These are phyloP conservation scores for Galago senegalensis DNA, from an alignment of 2,797 vertebrate species.

Conservation along the genomic window DNA sequence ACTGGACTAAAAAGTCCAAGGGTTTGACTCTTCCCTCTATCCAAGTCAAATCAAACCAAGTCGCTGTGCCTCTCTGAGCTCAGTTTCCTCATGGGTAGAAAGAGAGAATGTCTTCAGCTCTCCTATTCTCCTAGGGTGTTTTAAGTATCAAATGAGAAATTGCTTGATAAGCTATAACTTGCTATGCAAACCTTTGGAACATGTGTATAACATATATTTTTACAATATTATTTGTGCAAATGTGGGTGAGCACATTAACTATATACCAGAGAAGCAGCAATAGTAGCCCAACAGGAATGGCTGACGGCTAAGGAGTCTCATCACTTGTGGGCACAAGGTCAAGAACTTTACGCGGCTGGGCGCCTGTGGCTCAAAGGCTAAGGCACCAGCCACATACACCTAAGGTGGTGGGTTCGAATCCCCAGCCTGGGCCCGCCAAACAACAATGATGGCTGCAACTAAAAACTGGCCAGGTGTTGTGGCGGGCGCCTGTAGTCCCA, in stretches of 20 bases:
- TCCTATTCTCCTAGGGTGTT: background rate
- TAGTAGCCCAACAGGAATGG: background rate
- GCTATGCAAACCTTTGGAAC: constrained; percentile 4
- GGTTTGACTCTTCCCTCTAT: background rate
- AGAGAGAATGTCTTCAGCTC: background rate
- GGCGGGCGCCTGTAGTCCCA: too few species aligned
- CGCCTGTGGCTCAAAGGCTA: too few species aligned
- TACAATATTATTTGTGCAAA: constrained; percentile 55
- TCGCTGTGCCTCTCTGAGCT: background rate
- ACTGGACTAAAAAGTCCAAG: background rate
- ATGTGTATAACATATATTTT: background rate
- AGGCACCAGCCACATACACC: too few species aligned
- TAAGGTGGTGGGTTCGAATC: too few species aligned
- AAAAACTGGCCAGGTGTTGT: too few species aligned
- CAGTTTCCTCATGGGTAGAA: background rate
- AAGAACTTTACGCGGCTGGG: background rate
- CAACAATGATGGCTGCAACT: too few species aligned
- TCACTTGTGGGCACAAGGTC: background rate
- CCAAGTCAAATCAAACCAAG: background rate
- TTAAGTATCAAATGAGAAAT: constrained; percentile 37
- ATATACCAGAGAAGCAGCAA: constrained; percentile 4
- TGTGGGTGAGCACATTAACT: background rate
- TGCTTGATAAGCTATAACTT: constrained; percentile 15
- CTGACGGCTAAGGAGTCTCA: background rate
- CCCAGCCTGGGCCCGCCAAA: too few species aligned